Evolutionary conservation across 2,797 vertebrate species (phyloP).

Genomic region (Gymnodraco acuticeps): DNA sequence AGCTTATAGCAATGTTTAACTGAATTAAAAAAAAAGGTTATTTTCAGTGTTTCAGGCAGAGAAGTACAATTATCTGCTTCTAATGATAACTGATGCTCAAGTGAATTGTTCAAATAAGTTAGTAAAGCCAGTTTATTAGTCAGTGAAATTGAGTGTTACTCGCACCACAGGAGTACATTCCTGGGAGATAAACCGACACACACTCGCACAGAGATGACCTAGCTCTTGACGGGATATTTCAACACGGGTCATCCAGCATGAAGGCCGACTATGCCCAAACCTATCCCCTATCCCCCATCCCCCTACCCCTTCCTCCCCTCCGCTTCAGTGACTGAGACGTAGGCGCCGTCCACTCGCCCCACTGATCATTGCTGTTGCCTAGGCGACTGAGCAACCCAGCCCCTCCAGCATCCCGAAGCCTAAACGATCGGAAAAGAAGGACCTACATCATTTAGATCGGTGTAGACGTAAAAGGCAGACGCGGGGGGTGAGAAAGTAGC

Average conservation of each 20-base stretch:
- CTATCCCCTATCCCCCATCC: constrained; percentile 47
- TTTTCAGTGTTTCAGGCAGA: background rate
- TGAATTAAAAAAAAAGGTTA: background rate
- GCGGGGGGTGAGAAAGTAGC: background rate
- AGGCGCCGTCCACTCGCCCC: constrained; percentile 72
- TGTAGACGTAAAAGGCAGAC: background rate
- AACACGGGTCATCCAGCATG: constrained; percentile 63
- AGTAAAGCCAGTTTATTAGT: background rate
- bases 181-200: constrained; percentile 6
- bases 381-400: constrained; percentile 70
- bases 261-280: constrained; percentile 57
- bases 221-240: constrained; percentile 60
- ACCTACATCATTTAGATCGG: constrained; percentile 42
- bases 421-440: constrained; percentile 53
- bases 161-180: constrained; percentile 13
- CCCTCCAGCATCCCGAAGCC: constrained; percentile 63
- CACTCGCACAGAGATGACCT: constrained; percentile 40
- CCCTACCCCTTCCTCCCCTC: constrained; percentile 52
- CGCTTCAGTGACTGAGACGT: constrained; percentile 67
- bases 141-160: background rate
- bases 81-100: background rate
- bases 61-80: background rate
- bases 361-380: constrained; percentile 76
- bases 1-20: background rate
- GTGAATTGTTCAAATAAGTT: background rate